Evolutionary conservation across 1,140 invertebrate species (phyloP).

Genomic region (Chelonus insularis): DNA sequence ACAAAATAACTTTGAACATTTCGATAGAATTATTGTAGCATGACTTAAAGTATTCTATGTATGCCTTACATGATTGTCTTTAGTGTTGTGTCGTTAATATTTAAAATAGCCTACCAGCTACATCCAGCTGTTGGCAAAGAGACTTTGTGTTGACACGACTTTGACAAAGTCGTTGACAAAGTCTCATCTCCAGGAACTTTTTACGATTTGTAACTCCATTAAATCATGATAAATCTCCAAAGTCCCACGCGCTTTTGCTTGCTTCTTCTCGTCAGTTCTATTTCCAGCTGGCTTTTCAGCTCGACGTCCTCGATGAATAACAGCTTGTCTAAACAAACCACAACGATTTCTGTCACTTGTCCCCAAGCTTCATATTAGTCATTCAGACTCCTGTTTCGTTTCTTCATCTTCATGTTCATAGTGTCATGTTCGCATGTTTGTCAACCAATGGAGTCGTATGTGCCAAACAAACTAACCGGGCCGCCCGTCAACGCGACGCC

Average conservation of each 20-base stretch:
- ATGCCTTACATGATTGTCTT: background rate
- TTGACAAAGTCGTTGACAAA: slow-evolving; percentile 60
- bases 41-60: too few species aligned
- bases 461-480: slow-evolving; percentile 20
- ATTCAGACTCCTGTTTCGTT: background rate
- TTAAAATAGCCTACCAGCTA: slow-evolving; percentile 32
- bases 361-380: slow-evolving; percentile 11
- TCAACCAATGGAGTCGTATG: slow-evolving; percentile 18
- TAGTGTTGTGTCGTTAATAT: slow-evolving; percentile 6
- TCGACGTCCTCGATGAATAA: slow-evolving; percentile 23
- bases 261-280: slow-evolving; percentile 7
- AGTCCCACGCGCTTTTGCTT: background rate
- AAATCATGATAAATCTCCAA: slow-evolving; percentile 50
- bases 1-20: slow-evolving; percentile 37
- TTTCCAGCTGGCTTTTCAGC: slow-evolving; percentile 12
- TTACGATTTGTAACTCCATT: slow-evolving; percentile 54
- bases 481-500: slow-evolving; percentile 14
- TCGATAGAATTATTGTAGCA: slow-evolving; percentile 1
- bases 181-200: slow-evolving; percentile 43
- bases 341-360: slow-evolving; percentile 28
- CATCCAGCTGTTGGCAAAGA: slow-evolving; percentile 51
- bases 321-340: slow-evolving; percentile 31
- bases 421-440: slow-evolving; percentile 17
- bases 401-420: background rate
- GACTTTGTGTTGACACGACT: slow-evolving; percentile 53